These are phyloP conservation scores for Eledone cirrhosa DNA, from an alignment of 2,888 invertebrate genomes.

Conservation along the genomic window DNA sequence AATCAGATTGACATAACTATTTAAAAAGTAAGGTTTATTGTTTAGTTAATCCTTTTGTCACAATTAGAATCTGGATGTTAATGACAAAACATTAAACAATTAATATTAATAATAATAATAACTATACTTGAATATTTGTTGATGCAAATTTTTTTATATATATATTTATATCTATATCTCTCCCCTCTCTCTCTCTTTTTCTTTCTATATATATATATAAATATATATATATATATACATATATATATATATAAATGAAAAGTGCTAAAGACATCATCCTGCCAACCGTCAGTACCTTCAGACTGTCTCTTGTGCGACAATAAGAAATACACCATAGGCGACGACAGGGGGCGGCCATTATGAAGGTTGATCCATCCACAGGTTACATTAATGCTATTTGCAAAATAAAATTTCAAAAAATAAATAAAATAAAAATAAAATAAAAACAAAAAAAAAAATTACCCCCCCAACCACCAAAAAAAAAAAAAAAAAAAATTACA, in stretches of 20 bases:
- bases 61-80: constrained; percentile 22
- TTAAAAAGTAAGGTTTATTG: constrained; percentile 19
- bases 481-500: not conserved
- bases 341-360: constrained; percentile 25
- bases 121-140: constrained; percentile 16
- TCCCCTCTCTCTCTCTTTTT: too few species aligned
- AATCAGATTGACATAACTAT: constrained; percentile 4
- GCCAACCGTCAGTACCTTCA: constrained; percentile 25
- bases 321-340: constrained; percentile 28
- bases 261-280: constrained; percentile 24
- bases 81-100: too few species aligned
- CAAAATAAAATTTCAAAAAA: not conserved
- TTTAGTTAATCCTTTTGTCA: constrained; percentile 13
- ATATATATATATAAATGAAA: not conserved
- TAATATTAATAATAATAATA: too few species aligned
- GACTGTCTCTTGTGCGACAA: constrained; percentile 28
- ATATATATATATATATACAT: constrained; percentile 8
- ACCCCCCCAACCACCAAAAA: not conserved
- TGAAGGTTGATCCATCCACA: constrained; percentile 28
- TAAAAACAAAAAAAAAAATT: not conserved
- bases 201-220: too few species aligned
- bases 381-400: constrained; percentile 28
- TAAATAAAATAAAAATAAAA: not conserved
- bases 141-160: constrained; percentile 10
- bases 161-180: constrained; percentile 13